These are phyloP conservation scores for Callyntrura guangdongensis DNA, from an alignment of 2,888 invertebrate genomes.

Conservation along the genomic window DNA sequence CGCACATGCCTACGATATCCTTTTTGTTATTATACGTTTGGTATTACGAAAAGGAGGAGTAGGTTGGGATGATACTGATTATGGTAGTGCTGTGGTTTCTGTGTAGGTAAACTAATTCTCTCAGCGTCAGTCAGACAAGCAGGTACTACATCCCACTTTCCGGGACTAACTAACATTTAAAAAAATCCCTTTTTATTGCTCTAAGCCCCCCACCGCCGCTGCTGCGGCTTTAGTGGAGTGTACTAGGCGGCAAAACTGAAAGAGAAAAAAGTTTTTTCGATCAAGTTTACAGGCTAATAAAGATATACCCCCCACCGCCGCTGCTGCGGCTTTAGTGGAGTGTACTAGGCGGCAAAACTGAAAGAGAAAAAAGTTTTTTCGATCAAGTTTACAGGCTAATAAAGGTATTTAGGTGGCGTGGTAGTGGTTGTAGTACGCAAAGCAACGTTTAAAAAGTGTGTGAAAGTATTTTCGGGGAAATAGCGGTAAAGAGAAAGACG, in stretches of 20 bases:
- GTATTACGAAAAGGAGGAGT: conserved; percentile 29
- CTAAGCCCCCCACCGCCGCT: neutral
- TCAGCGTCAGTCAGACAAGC: neutral
- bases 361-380: neutral
- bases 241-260: neutral
- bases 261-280: neutral
- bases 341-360: neutral
- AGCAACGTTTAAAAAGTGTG: neutral
- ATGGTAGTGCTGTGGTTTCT: conserved; percentile 19
- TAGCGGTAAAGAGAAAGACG: conserved; percentile 9
- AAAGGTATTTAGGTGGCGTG: neutral
- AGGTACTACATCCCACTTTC: conserved; percentile 10
- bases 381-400: conserved; percentile 7
- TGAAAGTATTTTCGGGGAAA: neutral
- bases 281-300: conserved; percentile 8
- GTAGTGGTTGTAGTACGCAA: neutral
- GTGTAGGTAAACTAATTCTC: neutral
- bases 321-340: conserved; percentile 6
- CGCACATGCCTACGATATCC: neutral
- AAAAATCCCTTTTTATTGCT: conserved; percentile 43
- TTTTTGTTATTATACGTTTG: neutral
- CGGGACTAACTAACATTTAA: neutral
- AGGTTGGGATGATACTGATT: neutral
- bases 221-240: conserved; percentile 8
- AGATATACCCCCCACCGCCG: neutral